Conservation (phyloP, 1,140 invertebrate species). For the Drosophila bipectinata region DNA sequence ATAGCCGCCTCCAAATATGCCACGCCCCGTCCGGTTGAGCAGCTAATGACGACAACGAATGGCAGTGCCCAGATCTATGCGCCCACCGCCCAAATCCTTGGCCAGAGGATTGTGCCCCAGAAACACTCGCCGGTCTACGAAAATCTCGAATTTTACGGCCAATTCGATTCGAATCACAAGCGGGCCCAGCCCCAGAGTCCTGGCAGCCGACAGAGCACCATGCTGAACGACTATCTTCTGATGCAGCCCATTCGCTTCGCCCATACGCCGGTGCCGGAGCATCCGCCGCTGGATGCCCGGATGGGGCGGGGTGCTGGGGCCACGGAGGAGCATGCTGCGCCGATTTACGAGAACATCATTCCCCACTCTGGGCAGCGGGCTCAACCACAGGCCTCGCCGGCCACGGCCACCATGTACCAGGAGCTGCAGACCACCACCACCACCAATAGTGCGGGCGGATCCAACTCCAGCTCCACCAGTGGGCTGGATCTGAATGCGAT, state of each 20-base stretch:
- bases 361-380: conserved; percentile 84
- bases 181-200: conserved; percentile 84
- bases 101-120: conserved; percentile 69
- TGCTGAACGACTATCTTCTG: conserved; percentile 61
- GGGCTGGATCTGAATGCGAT: conserved; percentile 57
- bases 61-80: conserved; percentile 64
- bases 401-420: conserved; percentile 80
- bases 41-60: conserved; percentile 61
- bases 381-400: conserved; percentile 81
- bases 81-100: conserved; percentile 64
- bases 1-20: conserved; percentile 90
- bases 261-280: conserved; percentile 78
- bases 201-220: conserved; percentile 66
- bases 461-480: conserved; percentile 8
- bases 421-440: conserved; percentile 50
- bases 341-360: conserved; percentile 90
- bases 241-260: conserved; percentile 76
- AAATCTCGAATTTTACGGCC: conserved; percentile 90
- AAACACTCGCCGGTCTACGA: conserved; percentile 89
- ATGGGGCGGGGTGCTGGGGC: neutral
- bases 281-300: neutral
- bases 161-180: conserved; percentile 83
- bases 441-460: conserved; percentile 11
- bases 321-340: conserved; percentile 71
- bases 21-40: conserved; percentile 89